phyloP scores from a whole-genome alignment of 2,113 vertebrate genomes.

The Charina bottae region DNA sequence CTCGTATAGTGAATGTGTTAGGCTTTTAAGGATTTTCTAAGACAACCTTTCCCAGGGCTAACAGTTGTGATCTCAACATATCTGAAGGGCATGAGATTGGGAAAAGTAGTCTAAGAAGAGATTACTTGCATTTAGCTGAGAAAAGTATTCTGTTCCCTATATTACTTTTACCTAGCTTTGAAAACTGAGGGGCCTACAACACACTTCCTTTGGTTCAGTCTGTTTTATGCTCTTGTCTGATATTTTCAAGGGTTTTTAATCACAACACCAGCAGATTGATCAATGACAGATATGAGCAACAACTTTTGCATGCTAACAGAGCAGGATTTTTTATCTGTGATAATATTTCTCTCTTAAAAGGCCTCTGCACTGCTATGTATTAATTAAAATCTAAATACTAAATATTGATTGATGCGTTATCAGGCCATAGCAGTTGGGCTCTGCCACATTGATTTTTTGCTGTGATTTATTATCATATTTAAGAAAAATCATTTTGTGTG shows the following conservation, averaged over 20 bases:
- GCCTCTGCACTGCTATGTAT: constrained; percentile 85
- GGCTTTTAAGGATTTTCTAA: neutral
- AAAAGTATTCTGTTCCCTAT: rapidly evolving
- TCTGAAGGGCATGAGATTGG: neutral
- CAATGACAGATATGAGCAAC: constrained; percentile 92
- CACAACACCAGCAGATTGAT: constrained; percentile 84
- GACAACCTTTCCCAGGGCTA: neutral
- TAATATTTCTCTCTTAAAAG: constrained; percentile 96
- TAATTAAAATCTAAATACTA: constrained; percentile 99
- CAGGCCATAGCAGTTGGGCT: constrained; percentile 93
- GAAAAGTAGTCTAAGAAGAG: neutral
- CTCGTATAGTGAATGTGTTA: neutral
- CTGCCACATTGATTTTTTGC: constrained; percentile 92
- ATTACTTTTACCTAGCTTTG: neutral
- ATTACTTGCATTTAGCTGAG: constrained; percentile 19
- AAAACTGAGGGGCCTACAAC: constrained; percentile 33
- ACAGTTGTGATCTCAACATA: neutral
- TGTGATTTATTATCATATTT: constrained; percentile 99
- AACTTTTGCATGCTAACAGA: constrained; percentile 84
- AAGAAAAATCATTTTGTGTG: constrained; percentile 99
- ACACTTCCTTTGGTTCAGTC: constrained; percentile 55
- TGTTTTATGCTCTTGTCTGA: constrained; percentile 73
- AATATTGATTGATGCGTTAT: constrained; percentile 99
- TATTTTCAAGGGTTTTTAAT: constrained; percentile 87
- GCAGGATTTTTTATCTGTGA: constrained; percentile 88